Evolutionary conservation across 2,113 vertebrate genomes (phyloP).

Genomic region (Larimichthys polyactis): DNA sequence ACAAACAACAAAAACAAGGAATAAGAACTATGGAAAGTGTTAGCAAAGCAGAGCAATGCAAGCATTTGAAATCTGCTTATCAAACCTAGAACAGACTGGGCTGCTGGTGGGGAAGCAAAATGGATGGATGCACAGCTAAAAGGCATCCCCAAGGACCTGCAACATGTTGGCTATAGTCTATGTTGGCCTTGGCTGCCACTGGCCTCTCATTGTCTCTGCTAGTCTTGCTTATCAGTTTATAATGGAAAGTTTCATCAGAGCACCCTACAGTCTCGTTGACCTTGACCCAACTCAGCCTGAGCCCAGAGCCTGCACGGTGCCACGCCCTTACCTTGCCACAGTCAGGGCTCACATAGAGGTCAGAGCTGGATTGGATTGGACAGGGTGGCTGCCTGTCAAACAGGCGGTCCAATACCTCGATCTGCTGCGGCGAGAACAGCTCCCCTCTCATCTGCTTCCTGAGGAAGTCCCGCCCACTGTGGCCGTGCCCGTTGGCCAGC

Average conservation of each 20-base stretch:
- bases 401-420: conserved; percentile 98
- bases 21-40: background rate
- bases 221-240: background rate
- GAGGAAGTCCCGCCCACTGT: conserved; percentile 96
- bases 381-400: conserved; percentile 94
- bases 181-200: background rate
- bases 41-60: background rate
- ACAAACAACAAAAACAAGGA: background rate
- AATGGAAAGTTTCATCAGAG: background rate
- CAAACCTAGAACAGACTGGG: background rate
- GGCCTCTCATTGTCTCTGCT: background rate
- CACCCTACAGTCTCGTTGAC: conserved; percentile 2
- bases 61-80: background rate
- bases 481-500: conserved; percentile 95
- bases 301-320: conserved; percentile 71
- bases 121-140: background rate
- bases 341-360: conserved; percentile 92
- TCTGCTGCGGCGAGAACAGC: conserved; percentile 97
- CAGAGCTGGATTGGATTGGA: conserved; percentile 86
- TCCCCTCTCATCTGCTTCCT: conserved; percentile 99
- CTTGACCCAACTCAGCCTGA: conserved; percentile 55
- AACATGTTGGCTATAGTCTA: background rate
- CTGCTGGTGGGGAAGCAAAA: background rate
- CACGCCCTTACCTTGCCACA: conserved; percentile 93
- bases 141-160: background rate